Evolutionary conservation across 2,797 vertebrate species (phyloP), one percentile per base, ranked within the genome.

Genomic region (Argyrosomus regius): DNA sequence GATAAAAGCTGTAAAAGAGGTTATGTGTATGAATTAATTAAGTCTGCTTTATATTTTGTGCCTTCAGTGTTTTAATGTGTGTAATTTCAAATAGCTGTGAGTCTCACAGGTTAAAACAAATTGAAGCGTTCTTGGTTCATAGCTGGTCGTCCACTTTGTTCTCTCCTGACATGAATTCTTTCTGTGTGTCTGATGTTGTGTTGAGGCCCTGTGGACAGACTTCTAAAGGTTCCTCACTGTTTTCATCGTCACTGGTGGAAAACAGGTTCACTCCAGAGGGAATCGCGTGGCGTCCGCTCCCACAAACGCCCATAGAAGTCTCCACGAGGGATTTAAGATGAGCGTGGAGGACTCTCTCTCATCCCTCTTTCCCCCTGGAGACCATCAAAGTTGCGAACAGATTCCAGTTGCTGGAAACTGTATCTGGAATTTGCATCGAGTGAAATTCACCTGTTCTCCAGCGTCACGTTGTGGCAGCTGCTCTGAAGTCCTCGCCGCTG

Each of bases 341-440:
- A 48, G 13, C 9, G 53, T 14, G 10, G 13, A 45, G 35, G 54
- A 60, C 46, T 67, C 39, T 28, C 14, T 45, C 74, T 31, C 31
- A 49, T 8, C 45, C 39, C 4, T 6, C 11, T 39, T 2, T 66
- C 24, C 39, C 4, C 13, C 31, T 8, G 31, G 35, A 58, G 31
- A 61, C 57, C 41, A 46, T 61, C n/a, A 31, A 52, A 53, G 24
- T 13, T 48, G 14, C 18, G 3, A 53, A 14, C 39, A 39, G 2
- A 20, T 61, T 54, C 20, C 16, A 68, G 39, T 26, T 61, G 10
- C 45, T 77, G 48, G 57, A 69, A 50, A 14, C 48, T 12, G 39
- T 46, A 41, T 54, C 59, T 73, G 13, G 59, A 26, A 26, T n/a
- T 49, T 6, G 17, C 20, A 20, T 20, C 1, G 20, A 66, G 26